Evolutionary conservation across 2,888 invertebrate genomes (phyloP).

Genomic region (Caenorhabditis japonica): DNA sequence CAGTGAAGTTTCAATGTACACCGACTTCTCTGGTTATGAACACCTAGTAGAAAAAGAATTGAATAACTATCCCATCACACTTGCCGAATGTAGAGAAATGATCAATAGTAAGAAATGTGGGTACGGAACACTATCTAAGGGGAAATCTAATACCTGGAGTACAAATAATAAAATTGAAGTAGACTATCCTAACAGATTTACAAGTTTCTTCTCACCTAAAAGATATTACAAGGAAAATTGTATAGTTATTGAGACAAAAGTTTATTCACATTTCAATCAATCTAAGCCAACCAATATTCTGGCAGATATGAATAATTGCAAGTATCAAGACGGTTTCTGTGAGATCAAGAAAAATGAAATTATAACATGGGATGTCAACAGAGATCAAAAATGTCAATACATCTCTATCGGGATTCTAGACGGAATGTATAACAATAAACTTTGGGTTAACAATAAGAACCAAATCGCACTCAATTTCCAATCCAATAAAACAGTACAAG

Average conservation of each 20-base stretch:
- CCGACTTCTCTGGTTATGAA: too few relatives aligned
- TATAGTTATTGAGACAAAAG: slow-evolving; percentile 65
- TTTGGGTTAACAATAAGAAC: slow-evolving; percentile 59
- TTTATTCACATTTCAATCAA: too few relatives aligned
- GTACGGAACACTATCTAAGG: slow-evolving; percentile 51
- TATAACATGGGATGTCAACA: slow-evolving; percentile 65
- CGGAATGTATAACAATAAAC: slow-evolving; percentile 51
- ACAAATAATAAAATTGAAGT: slow-evolving; percentile 62
- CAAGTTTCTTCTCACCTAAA: slow-evolving; percentile 57
- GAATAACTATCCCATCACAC: slow-evolving; percentile 39
- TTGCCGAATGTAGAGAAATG: slow-evolving; percentile 61
- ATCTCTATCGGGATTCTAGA: slow-evolving; percentile 57
- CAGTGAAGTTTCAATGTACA: too few relatives aligned
- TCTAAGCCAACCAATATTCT: slow-evolving; percentile 57
- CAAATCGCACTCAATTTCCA: slow-evolving; percentile 58
- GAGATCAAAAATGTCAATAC: slow-evolving; percentile 57
- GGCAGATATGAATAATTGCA: slow-evolving; percentile 51
- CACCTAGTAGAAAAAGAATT: too few relatives aligned
- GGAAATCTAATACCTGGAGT: slow-evolving; percentile 32
- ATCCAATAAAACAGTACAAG: slow-evolving; percentile 26
- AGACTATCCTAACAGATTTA: slow-evolving; percentile 66
- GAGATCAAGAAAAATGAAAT: slow-evolving; percentile 62
- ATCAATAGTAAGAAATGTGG: slow-evolving; percentile 57
- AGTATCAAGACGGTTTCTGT: slow-evolving; percentile 62
- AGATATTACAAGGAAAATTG: slow-evolving; percentile 64